These are phyloP conservation scores for Semnornis frantzii DNA, from an alignment of 2,113 vertebrate species.

Conservation along the genomic window DNA sequence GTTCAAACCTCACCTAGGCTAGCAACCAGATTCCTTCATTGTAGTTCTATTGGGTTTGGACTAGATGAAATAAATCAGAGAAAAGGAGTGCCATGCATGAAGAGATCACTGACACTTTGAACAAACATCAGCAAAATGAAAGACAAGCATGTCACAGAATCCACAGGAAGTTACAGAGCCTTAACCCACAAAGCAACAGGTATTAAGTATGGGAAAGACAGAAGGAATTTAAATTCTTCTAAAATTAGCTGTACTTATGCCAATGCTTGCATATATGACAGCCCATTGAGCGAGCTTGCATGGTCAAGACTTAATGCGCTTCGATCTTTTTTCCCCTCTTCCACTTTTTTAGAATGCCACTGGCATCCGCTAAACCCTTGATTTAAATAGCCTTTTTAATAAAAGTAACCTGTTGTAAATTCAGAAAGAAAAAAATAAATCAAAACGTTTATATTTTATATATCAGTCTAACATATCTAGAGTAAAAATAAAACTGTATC, in stretches of 20 bases:
- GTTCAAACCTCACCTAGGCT: neutral
- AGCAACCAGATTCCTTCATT: conserved; percentile 36
- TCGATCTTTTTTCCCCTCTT: conserved; percentile 57
- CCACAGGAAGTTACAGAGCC: neutral
- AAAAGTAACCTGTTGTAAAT: conserved; percentile 66
- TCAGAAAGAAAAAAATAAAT: conserved; percentile 57
- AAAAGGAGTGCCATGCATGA: neutral
- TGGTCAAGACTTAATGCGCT: conserved; percentile 46
- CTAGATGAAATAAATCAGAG: neutral
- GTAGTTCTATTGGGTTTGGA: neutral
- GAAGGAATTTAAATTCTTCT: conserved; percentile 36
- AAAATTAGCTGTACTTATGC: neutral
- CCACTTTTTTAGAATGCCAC: conserved; percentile 35
- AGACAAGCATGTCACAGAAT: neutral
- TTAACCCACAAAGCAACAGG: neutral
- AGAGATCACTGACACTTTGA: neutral
- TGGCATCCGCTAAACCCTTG: neutral
- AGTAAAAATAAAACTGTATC: conserved; percentile 45
- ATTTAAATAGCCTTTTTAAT: conserved; percentile 64
- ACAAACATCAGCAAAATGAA: neutral
- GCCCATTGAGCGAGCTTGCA: conserved; percentile 28
- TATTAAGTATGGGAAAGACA: neutral
- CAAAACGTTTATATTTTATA: conserved; percentile 80
- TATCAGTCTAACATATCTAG: conserved; percentile 70
- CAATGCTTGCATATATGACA: conserved; percentile 9